A percentile compares a stretch with the other conserved stretches of the same genome.
These are phyloP conservation scores for Macrotus californicus DNA, from an alignment of 2,113 vertebrate genomes.

Conservation along the genomic window DNA sequence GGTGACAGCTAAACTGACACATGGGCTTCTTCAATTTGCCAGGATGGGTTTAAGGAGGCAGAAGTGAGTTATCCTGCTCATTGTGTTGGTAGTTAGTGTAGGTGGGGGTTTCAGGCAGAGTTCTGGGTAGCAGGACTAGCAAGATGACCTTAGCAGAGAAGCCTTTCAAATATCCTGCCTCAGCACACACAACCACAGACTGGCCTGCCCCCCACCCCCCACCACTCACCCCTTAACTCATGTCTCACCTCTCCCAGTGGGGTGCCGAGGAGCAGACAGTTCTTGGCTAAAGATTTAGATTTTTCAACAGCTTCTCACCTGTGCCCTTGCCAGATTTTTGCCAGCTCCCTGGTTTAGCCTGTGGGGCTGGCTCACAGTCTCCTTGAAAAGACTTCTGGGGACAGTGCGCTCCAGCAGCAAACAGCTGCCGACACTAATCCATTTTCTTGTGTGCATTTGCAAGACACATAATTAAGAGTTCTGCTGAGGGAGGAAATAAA, in stretches of 20 bases:
- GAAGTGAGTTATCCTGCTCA: not conserved
- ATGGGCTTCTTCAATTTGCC: not conserved
- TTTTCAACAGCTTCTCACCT: not conserved
- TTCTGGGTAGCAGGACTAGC: not conserved
- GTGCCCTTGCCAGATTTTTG: not conserved
- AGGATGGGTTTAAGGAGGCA: not conserved
- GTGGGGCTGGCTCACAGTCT: not conserved
- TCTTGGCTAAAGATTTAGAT: not conserved
- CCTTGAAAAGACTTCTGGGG: not conserved
- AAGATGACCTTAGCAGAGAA: not conserved
- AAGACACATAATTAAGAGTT: conserved; percentile 60
- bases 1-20: not conserved
- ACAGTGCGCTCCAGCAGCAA: not conserved
- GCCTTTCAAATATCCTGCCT: not conserved
- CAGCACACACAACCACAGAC: not conserved
- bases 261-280: not conserved
- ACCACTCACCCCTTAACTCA: not conserved
- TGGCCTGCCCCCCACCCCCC: not conserved
- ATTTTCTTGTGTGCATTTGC: conserved; percentile 49
- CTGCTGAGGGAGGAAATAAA: conserved; percentile 57
- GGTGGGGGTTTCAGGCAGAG: not conserved
- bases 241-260: not conserved
- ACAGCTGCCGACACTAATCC: conserved; percentile 70
- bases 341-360: not conserved
- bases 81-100: not conserved